Conservation (phyloP, 1,140 invertebrate genomes). For the Sesamia nonagrioides region DNA sequence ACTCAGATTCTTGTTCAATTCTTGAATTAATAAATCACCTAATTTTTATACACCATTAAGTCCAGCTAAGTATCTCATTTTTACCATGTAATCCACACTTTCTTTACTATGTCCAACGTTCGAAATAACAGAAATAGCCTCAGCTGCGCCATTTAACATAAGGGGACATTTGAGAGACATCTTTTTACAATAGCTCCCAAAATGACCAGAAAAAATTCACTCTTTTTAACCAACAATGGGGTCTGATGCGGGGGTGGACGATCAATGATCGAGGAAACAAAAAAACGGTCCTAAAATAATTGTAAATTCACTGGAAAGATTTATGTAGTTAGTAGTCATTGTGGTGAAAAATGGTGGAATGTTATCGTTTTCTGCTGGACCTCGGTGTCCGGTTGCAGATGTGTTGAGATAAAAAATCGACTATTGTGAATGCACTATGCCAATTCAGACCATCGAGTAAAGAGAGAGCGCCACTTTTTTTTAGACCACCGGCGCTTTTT, state of each 20-base stretch:
- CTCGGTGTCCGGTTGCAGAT: constrained; percentile 78
- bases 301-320: constrained; percentile 76
- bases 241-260: constrained; percentile 79
- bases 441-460: constrained; percentile 36
- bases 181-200: constrained; percentile 80
- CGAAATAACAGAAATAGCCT: constrained; percentile 62
- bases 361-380: constrained; percentile 57
- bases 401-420: constrained; percentile 60
- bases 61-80: constrained; percentile 45
- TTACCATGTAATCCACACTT: constrained; percentile 55
- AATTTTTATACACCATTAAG: constrained; percentile 39
- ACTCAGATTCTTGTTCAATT: background rate
- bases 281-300: constrained; percentile 73
- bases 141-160: constrained; percentile 78
- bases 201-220: constrained; percentile 81
- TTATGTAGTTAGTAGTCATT: constrained; percentile 77
- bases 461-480: constrained; percentile 39
- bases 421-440: constrained; percentile 20
- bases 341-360: constrained; percentile 62
- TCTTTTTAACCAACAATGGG: constrained; percentile 72
- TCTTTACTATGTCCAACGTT: constrained; percentile 51
- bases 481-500: constrained; percentile 46
- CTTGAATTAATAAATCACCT: constrained; percentile 4
- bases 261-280: constrained; percentile 72
- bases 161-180: constrained; percentile 72